Base-by-base conservation (phyloP, 23 tunicate genomes). In the Corella eumyota region DNA sequence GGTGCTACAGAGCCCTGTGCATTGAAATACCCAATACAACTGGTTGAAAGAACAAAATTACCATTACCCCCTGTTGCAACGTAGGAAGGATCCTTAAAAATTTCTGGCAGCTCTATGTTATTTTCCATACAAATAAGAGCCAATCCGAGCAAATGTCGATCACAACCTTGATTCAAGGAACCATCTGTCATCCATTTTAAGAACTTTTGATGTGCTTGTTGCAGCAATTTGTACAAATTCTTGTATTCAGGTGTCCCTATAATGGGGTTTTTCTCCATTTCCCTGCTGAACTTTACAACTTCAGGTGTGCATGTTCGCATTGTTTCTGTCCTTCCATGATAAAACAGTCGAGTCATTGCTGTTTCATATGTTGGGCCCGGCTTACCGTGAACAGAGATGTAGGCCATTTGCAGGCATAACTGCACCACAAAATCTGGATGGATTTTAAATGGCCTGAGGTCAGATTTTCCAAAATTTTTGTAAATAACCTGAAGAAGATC, bases 341-440 rank as follows among this genome's bases (percentile, higher is more conserved):
- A 78, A 56, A 65, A 88, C 73, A 68, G 70, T 50, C 96, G 67
- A 2, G 96, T 88, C 62, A 78, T 88, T 21, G 96, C 96, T 29
- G 96, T 88, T 49, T 88, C 96, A 59, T 88, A 88, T 17, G 88
- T 73, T n/a, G 96, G 88, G 36, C 83, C 96, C 25, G 96, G 96
- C 55, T 72, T 73, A 1, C 81, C 96, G 64, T 88, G 80, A 6
- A 72, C 32, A 33, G 50, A 62, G 67, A 88, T 88, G 63, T 88
- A 88, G 1, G 96, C 76, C 20, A 88, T 54, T 49, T 88, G 96
- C 34, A 79, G 24, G 27, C 83, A 72, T 21, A 79, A 17, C 62
- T 88, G 96, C 40, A 88, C 74, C 68, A 79, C 36, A 0, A 67
- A 84, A 68, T 79, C 88, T 25, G 96, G 87, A 48, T 73, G 88